These are phyloP conservation scores for Anolis carolinensis DNA, from an alignment of 2,113 vertebrate species.

Conservation along the genomic window DNA sequence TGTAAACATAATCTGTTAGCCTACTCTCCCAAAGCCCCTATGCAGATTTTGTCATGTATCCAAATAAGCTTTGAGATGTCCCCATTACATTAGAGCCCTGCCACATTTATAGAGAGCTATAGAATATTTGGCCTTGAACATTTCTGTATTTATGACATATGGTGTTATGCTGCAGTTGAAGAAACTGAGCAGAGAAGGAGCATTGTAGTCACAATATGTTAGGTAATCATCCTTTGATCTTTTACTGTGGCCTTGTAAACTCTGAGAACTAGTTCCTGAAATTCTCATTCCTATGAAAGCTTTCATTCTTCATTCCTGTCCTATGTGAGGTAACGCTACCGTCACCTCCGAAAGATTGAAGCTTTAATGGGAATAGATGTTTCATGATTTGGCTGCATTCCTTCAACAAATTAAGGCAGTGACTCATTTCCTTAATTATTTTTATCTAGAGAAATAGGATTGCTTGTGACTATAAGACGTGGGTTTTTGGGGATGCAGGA, in stretches of 20 bases:
- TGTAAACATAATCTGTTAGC: constrained; percentile 48
- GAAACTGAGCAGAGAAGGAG: constrained; percentile 52
- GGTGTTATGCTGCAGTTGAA: constrained; percentile 64
- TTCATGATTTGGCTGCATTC: not conserved
- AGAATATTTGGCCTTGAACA: constrained; percentile 60
- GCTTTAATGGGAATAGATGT: not conserved
- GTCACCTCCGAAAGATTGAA: not conserved
- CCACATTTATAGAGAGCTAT: constrained; percentile 59
- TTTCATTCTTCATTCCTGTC: not conserved
- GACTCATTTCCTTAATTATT: constrained; percentile 24
- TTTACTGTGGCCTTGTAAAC: constrained; percentile 58
- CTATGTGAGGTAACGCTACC: not conserved
- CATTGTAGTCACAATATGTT: constrained; percentile 57
- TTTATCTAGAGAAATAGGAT: not conserved
- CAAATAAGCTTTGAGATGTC: constrained; percentile 63
- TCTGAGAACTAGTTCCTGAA: constrained; percentile 32
- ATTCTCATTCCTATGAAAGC: constrained; percentile 16
- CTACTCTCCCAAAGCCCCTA: constrained; percentile 46
- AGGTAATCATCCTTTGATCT: constrained; percentile 60
- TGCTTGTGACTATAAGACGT: not conserved
- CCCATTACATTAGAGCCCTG: constrained; percentile 54
- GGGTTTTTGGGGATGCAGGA: not conserved
- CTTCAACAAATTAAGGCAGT: constrained; percentile 4
- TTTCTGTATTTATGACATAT: constrained; percentile 68
- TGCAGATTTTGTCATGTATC: constrained; percentile 60